phyloP scores from a whole-genome alignment of 2,797 vertebrate genomes.

The Taenioides sp. region DNA sequence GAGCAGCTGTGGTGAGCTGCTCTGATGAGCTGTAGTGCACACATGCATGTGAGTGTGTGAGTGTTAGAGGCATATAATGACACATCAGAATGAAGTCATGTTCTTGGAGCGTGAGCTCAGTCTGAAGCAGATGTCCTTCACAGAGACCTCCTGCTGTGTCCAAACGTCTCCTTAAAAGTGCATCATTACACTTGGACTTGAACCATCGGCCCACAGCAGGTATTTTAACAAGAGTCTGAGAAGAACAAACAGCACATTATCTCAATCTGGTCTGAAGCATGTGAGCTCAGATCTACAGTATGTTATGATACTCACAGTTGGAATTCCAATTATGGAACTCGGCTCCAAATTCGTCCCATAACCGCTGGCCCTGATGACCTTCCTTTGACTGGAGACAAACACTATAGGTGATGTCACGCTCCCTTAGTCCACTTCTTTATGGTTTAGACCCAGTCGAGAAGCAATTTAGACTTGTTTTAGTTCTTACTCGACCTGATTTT shows the following conservation, averaged over 20 bases:
- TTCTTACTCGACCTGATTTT: background rate
- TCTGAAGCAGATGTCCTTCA: conserved; percentile 2
- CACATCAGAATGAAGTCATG: background rate
- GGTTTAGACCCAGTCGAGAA: background rate
- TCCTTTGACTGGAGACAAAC: too few relatives aligned
- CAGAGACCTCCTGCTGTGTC: conserved; percentile 20
- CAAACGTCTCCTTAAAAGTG: conserved; percentile 39
- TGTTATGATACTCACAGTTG: too few relatives aligned
- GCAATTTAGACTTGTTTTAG: background rate
- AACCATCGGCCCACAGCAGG: conserved; percentile 33
- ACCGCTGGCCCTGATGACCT: too few relatives aligned
- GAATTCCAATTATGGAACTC: too few relatives aligned
- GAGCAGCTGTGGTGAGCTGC: too few relatives aligned
- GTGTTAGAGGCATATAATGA: background rate
- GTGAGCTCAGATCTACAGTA: background rate
- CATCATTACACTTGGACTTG: conserved; percentile 22
- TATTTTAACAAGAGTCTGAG: conserved; percentile 27
- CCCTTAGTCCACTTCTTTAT: too few relatives aligned
- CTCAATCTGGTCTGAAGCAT: conserved; percentile 19
- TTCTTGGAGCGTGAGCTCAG: background rate
- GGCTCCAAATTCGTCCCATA: too few relatives aligned
- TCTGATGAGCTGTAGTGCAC: too few relatives aligned
- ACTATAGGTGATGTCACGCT: too few relatives aligned
- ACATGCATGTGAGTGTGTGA: too few relatives aligned
- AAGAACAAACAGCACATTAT: conserved; percentile 30